Conservation (phyloP, 2,797 vertebrate genomes). For the Sarcophilus harrisii region DNA sequence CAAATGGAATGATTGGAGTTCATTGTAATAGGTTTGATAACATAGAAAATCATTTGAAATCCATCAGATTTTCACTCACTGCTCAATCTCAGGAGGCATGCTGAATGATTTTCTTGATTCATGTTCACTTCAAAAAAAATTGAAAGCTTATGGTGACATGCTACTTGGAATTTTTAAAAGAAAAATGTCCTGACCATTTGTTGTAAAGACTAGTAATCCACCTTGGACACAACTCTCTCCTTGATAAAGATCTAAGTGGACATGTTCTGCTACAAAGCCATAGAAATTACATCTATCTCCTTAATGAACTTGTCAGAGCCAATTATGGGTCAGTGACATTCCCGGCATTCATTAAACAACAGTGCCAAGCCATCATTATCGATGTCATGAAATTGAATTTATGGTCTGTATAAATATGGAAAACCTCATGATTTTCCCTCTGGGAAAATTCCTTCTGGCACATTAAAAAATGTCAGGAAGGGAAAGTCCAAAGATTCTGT, state of each 20-base stretch:
- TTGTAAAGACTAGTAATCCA: neutral
- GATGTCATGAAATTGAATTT: neutral
- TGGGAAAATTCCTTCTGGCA: no score
- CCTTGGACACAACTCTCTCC: neutral
- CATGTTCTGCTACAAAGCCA: constrained; percentile 34
- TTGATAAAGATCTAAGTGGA: constrained; percentile 44
- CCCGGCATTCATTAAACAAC: constrained; percentile 5
- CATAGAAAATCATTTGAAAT: neutral
- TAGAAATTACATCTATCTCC: constrained; percentile 11
- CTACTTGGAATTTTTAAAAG: neutral
- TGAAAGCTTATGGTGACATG: neutral
- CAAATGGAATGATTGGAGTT: neutral
- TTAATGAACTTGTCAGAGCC: constrained; percentile 43
- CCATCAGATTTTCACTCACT: constrained; percentile 19
- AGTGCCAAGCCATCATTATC: neutral
- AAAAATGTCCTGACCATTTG: constrained; percentile 7
- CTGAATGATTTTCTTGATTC: constrained; percentile 17
- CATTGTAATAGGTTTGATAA: neutral
- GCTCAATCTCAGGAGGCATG: constrained; percentile 9
- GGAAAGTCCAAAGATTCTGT: neutral
- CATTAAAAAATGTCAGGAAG: constrained; percentile 20
- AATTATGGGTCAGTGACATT: neutral
- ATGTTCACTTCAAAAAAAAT: neutral
- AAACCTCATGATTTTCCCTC: neutral
- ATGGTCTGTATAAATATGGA: constrained; percentile 10